Base-by-base conservation (phyloP, 2,888 invertebrate species). In the Volucella bombylans region DNA sequence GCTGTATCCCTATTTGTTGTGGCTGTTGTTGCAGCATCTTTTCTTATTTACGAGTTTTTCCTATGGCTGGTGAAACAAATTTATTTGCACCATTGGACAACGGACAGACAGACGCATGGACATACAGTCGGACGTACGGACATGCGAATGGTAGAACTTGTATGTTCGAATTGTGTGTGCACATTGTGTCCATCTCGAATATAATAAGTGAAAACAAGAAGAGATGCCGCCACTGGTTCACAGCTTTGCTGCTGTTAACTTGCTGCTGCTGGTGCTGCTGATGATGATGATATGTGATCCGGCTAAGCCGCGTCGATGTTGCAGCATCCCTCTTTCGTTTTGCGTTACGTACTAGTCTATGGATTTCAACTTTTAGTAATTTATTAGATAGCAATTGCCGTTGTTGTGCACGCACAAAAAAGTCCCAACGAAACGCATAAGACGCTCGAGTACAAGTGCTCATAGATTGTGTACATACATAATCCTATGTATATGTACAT, bases 261-360 rank as follows among this genome's bases (percentile, higher is more conserved):
- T 59, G 59, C 14, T 55, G 59, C 18, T 12, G 59, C 41, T 65
- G 78, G 52, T 45, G 49, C 52, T 55, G 68, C 54, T 43, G 64
- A 50, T 72, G 72, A 64, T 68, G 68, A 43, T 59, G 67, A 62
- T 77, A 77, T 65, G 57, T 76, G 72, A 79, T 82, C 73, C 64
- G 45, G 68, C 69, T 43, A 14, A 8, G 1, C n/a, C 14, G 43
- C 68, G 43, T 38, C 43, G 43, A 49, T 82, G 18, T 71, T 80
- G 83, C 83, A 71, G 74, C 67, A 80, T 80, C 74, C 76, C 45
- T 79, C 23, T 62, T 59, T 59, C 65, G 61, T 76, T 81, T 85
- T 81, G 68, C 68, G 81, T 85, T 77, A 68, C 81, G 68, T 77
- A 81, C 85, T 81, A 72, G 71, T 85, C 81, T 76, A 72, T 74